Conservation (phyloP, 53 echinoderm and acorn worm species). For the Zoroaster sp. region DNA sequence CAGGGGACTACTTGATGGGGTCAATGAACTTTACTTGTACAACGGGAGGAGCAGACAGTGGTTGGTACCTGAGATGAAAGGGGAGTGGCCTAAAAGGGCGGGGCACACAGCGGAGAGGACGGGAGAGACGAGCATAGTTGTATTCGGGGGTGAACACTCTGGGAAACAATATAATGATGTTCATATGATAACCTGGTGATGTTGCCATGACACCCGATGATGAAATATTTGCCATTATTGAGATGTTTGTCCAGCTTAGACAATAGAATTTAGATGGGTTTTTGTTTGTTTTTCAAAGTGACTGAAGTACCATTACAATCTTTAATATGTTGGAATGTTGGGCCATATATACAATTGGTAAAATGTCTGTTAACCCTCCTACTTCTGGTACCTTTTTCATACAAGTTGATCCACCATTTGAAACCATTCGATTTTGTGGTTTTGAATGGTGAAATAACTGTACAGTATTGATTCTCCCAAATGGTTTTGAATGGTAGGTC, state of each 20-base stretch:
- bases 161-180: conserved; percentile 58
- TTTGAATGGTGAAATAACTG: too few species aligned
- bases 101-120: conserved; percentile 64
- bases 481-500: too few species aligned
- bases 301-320: too few species aligned
- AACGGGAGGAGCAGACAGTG: conserved; percentile 39
- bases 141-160: conserved; percentile 75
- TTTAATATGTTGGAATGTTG: too few species aligned
- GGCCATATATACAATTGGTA: too few species aligned
- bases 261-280: too few species aligned
- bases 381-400: too few species aligned
- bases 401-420: too few species aligned
- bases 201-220: neutral
- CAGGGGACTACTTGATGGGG: conserved; percentile 63
- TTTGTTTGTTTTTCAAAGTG: too few species aligned
- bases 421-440: too few species aligned
- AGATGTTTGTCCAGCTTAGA: neutral
- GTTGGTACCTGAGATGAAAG: conserved; percentile 50
- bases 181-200: conserved; percentile 67
- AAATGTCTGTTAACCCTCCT: too few species aligned
- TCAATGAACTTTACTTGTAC: conserved; percentile 59
- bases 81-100: conserved; percentile 68
- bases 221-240: neutral
- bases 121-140: conserved; percentile 35
- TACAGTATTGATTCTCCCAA: too few species aligned